phyloP scores from a whole-genome alignment of 2,888 invertebrate genomes.

The Cephus pulcher region DNA sequence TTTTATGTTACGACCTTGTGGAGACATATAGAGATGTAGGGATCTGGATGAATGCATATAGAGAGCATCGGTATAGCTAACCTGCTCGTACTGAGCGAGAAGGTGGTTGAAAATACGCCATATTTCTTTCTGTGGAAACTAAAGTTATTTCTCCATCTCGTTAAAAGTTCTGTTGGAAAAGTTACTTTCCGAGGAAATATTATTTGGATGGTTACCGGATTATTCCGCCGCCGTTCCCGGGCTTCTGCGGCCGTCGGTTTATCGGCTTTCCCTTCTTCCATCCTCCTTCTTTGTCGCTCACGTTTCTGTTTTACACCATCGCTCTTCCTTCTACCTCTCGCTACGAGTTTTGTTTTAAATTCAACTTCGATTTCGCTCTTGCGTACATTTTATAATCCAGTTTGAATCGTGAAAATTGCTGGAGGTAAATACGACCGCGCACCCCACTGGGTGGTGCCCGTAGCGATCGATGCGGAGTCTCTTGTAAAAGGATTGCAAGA shows the following conservation, averaged over 20 bases:
- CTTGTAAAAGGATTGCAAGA: not conserved
- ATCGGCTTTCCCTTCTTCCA: slow-evolving; percentile 23
- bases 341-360: slow-evolving; percentile 42
- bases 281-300: not conserved
- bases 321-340: not conserved
- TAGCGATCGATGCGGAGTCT: not conserved
- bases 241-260: slow-evolving; percentile 16
- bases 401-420: slow-evolving; percentile 41
- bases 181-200: slow-evolving; percentile 48
- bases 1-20: not conserved
- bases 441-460: not conserved
- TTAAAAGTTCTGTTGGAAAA: slow-evolving; percentile 51
- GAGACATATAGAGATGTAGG: not conserved
- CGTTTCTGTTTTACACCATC: not conserved
- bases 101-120: slow-evolving; percentile 19
- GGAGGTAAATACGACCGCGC: slow-evolving; percentile 10
- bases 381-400: slow-evolving; percentile 46
- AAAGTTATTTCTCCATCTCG: slow-evolving; percentile 55
- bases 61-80: not conserved
- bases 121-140: slow-evolving; percentile 45
- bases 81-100: not conserved
- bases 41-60: not conserved
- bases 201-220: slow-evolving; percentile 56
- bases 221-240: slow-evolving; percentile 27
- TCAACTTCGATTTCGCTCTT: slow-evolving; percentile 35